phyloP scores from a whole-genome alignment of 37 sponge, comb jelly and placozoan species.

The Aphrocallistes beatrix region DNA sequence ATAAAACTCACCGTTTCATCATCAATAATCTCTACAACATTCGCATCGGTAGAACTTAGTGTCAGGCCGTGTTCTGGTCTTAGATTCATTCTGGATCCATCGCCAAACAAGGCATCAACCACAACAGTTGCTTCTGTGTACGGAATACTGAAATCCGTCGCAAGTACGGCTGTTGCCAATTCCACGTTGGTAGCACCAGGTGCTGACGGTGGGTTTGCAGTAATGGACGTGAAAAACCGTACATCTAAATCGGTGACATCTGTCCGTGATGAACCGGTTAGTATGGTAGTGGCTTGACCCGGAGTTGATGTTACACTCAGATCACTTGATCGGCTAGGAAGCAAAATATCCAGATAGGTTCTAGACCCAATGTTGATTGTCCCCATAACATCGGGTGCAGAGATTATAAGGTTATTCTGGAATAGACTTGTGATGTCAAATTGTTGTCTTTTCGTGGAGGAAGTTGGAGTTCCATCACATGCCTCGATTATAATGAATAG shows the following conservation, averaged over 20 bases:
- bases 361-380: background rate
- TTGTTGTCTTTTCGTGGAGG: background rate
- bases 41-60: background rate
- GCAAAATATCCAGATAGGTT: background rate
- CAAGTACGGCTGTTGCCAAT: background rate
- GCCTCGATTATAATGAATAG: background rate
- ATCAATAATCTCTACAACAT: background rate
- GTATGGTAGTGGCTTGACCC: background rate
- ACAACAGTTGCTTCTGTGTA: constrained; percentile 6
- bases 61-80: constrained; percentile 1
- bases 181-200: background rate
- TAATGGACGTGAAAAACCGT: background rate
- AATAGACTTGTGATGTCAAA: background rate
- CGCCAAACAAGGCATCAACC: background rate
- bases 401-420: background rate
- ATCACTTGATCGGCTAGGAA: background rate
- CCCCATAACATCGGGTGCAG: background rate
- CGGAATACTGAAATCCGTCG: background rate
- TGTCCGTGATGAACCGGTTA: background rate
- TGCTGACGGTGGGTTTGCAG: background rate
- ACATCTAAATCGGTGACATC: background rate
- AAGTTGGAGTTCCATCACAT: background rate
- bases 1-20: background rate
- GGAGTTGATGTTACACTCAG: background rate
- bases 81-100: background rate